Evolutionary conservation across 1,140 invertebrate genomes (phyloP), one percentile per base, ranked within the genome.

Genomic region (Brachionus rubens): DNA sequence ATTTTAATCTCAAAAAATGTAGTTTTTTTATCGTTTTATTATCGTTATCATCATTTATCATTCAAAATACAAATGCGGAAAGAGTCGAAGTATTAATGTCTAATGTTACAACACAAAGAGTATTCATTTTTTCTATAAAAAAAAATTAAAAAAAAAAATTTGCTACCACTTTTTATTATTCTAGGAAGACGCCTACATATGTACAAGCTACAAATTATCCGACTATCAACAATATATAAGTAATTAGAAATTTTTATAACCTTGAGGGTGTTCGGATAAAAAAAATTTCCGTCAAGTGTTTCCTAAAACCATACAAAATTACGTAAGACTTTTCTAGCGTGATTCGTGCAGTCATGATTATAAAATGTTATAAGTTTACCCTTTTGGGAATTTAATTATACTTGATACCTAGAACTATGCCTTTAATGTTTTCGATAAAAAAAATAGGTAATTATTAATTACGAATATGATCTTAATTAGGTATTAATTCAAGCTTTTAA

Each of bases 101-200:
- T 1, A 72, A 72, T 72, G 68, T 72, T 21, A 72, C 68, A 10
- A 72, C 68, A 50, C 68, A 72, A 72, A 50, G 50, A 41, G 68
- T 41, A 68, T 50, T 68, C 24, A 47, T 26, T 33, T 47, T 33
- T 70, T 30, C 46, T 46, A n/a, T 6, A 70, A 47, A 6, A 28
- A 16, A 43, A 48, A 46, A 33, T 1, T 36, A 30, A 65, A 65
- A 28, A 21, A 21, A 33, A 9, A 33, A 12, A 26, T 26, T 19
- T 67, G 5, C n/a, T 59, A 14, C 28, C 14, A 54, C 36, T 59
- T 59, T 36, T 59, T 19, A 28, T 9, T 59, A 33, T 33, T 33
- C 2, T n/a, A 70, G 65, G 65, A 70, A 40, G 68, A 72, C 41
- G 68, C 68, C 24, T 72, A 72, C 28, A 72, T 72, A 40, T 72